A percentile compares a stretch with the other conserved stretches of the same genome.
Evolutionary conservation across 2,113 vertebrate species (phyloP).

Genomic region (Leptobrachium ailaonicum): DNA sequence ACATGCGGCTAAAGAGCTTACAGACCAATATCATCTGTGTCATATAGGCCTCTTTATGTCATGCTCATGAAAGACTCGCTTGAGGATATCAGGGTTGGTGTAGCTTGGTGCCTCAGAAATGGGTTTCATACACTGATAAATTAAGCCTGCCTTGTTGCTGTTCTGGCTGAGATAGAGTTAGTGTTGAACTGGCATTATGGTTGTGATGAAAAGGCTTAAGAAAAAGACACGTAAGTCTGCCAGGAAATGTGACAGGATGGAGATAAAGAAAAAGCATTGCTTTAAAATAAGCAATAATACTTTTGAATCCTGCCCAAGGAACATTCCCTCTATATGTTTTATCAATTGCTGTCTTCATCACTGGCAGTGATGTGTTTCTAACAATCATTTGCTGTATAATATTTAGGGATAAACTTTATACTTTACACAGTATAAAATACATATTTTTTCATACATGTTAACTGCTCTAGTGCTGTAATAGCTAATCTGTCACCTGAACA

Average conservation of each 20-base stretch:
- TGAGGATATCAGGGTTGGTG: conserved; percentile 10
- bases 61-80: conserved; percentile 9
- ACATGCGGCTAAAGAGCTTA: not conserved
- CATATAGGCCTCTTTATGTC: not conserved
- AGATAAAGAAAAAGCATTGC: conserved; percentile 26
- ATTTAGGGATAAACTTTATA: not conserved
- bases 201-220: conserved; percentile 31
- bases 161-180: conserved; percentile 23
- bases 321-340: conserved; percentile 6
- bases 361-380: not conserved
- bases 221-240: conserved; percentile 20
- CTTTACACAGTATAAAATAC: no score
- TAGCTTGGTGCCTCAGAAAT: conserved; percentile 13
- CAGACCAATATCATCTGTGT: not conserved
- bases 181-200: conserved; percentile 29
- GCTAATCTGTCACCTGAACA: not conserved
- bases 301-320: conserved; percentile 27
- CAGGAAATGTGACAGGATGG: conserved; percentile 33
- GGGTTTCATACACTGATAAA: conserved; percentile 23
- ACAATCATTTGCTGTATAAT: not conserved
- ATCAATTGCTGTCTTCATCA: conserved; percentile 10
- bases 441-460: not conserved
- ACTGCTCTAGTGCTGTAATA: not conserved
- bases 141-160: conserved; percentile 24
- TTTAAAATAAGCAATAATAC: conserved; percentile 22